Percentiles rank a stretch among this genome's conserved stretches.
These are phyloP conservation scores for Pseudomugil gertrudae DNA, from an alignment of 2,797 vertebrate genomes.

Conservation along the genomic window DNA sequence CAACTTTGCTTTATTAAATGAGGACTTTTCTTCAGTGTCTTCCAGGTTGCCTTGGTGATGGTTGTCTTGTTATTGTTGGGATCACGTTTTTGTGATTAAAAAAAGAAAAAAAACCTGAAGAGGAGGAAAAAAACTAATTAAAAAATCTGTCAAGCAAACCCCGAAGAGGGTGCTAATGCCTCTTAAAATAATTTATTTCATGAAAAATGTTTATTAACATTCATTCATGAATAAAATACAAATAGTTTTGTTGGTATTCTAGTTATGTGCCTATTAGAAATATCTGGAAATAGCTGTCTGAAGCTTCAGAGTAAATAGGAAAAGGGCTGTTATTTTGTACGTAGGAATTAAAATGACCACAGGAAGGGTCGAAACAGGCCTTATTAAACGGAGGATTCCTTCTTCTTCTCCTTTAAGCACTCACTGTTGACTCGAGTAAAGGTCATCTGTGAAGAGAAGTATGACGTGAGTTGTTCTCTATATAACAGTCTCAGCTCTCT, in stretches of 20 bases:
- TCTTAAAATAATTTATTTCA: too few species aligned
- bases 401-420: conserved; percentile 11
- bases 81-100: not conserved
- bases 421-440: conserved; percentile 56
- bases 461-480: conserved; percentile 43
- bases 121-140: too few species aligned
- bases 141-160: not conserved
- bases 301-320: conserved; percentile 1
- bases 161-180: not conserved
- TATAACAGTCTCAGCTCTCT: conserved; percentile 26
- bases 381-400: not conserved
- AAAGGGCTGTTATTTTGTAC: not conserved
- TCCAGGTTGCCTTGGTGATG: too few species aligned
- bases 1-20: too few species aligned
- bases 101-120: not conserved
- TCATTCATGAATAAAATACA: not conserved
- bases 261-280: not conserved
- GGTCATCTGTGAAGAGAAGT: conserved; percentile 54
- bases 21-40: too few species aligned
- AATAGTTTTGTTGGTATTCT: not conserved
- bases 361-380: not conserved
- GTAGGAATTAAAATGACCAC: not conserved
- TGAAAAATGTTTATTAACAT: not conserved
- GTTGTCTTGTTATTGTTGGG: not conserved
- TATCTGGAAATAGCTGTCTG: not conserved